Evolutionary conservation across 2,888 invertebrate genomes (phyloP).

Genomic region (Homarus gammarus): DNA sequence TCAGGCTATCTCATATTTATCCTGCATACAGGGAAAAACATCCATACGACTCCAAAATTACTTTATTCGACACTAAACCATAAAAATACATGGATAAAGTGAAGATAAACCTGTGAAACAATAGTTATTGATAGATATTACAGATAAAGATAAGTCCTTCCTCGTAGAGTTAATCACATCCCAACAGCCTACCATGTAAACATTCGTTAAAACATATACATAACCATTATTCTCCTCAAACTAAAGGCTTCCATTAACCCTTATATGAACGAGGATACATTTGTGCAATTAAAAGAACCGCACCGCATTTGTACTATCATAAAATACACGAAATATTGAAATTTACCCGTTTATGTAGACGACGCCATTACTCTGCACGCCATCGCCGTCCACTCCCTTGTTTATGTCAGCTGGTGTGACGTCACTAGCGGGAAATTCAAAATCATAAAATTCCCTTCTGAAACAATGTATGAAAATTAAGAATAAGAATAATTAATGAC

Average conservation of each 20-base stretch:
- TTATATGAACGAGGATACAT: background rate
- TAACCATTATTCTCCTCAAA: background rate
- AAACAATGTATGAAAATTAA: background rate
- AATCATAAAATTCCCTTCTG: background rate
- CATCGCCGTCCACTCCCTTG: slow-evolving; percentile 42
- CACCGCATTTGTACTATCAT: background rate
- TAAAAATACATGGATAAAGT: no score
- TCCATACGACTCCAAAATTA: no score
- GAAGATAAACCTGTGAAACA: no score
- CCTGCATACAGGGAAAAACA: no score
- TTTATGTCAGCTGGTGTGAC: slow-evolving; percentile 46
- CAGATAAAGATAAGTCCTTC: no score
- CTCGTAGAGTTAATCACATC: no score
- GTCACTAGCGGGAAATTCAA: slow-evolving; percentile 27
- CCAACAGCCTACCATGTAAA: background rate
- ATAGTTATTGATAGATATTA: no score
- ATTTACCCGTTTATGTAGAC: slow-evolving; percentile 26
- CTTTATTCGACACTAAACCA: no score
- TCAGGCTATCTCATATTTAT: no score
- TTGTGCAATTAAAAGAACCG: background rate
- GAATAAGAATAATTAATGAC: background rate
- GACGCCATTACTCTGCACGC: slow-evolving; percentile 37
- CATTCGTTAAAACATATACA: background rate
- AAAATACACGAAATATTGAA: slow-evolving; percentile 1
- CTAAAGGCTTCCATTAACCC: background rate